A percentile compares a stretch with the other conserved stretches of the same genome.
Conservation (phyloP, 2,888 invertebrate genomes). For the Sepiola atlantica region DNA sequence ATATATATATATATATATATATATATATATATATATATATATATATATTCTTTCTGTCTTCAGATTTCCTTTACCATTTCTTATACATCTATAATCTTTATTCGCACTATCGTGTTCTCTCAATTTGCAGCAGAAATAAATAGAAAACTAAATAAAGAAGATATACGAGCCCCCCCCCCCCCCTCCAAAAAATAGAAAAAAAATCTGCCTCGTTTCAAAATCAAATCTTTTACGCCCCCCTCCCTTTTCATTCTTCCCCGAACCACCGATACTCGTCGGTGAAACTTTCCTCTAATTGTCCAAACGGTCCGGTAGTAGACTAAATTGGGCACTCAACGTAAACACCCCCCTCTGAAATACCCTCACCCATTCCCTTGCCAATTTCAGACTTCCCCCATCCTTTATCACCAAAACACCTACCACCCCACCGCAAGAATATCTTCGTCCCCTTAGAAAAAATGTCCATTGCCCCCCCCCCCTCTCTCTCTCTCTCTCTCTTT, state of each 20-base stretch:
- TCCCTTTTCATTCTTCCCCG: not conserved
- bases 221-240: not conserved
- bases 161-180: too few relatives aligned
- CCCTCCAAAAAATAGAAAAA: too few relatives aligned
- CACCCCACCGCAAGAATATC: not conserved
- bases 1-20: too few relatives aligned
- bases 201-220: not conserved
- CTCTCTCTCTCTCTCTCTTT: not conserved
- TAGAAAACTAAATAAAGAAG: not conserved
- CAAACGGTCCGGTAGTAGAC: not conserved
- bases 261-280: not conserved
- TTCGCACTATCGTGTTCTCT: not conserved
- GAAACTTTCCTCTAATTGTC: conserved; percentile 18
- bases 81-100: not conserved
- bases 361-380: not conserved
- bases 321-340: conserved; percentile 23
- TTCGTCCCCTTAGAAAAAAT: not conserved
- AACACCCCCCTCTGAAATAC: not conserved
- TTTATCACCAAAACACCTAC: not conserved
- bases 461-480: too few relatives aligned
- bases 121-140: not conserved
- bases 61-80: not conserved
- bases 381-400: not conserved
- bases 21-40: not conserved
- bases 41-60: not conserved